A percentile compares a stretch with the other conserved stretches of the same genome.
Conservation (phyloP, 64 coral and sea anemone species). For the Dendrophyllia cribrosa region DNA sequence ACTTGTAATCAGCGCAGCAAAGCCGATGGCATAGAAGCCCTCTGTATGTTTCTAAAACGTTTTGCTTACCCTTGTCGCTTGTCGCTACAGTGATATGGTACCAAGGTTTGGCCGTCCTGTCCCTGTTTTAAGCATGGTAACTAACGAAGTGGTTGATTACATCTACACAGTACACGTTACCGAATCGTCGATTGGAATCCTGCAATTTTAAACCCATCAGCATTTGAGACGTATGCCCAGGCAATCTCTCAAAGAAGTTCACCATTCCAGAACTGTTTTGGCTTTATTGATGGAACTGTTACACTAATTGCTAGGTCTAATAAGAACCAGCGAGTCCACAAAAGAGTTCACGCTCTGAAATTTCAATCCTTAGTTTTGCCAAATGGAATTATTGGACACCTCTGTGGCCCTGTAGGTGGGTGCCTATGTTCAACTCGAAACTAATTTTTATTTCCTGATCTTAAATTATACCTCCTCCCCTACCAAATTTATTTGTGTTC, state of each 20-base stretch:
- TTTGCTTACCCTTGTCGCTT: no score
- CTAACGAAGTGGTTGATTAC: not conserved
- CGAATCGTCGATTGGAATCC: not conserved
- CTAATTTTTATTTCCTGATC: no score
- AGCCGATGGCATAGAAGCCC: not conserved
- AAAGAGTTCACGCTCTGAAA: conserved; percentile 12
- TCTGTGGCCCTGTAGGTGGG: no score
- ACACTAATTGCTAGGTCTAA: not conserved
- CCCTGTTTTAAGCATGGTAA: not conserved
- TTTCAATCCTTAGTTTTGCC: not conserved
- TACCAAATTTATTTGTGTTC: no score
- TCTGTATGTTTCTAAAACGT: not conserved
- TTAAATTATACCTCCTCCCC: no score
- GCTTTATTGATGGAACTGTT: not conserved
- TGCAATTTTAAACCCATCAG: not conserved
- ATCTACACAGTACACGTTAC: not conserved
- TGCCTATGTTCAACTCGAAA: no score
- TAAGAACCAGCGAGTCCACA: not conserved
- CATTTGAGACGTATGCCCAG: not conserved
- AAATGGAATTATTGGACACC: no score
- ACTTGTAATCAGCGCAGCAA: not conserved
- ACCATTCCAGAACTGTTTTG: conserved; percentile 5
- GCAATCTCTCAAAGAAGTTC: not conserved
- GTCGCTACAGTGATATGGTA: no score
- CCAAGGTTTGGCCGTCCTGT: no score